Conservation (phyloP, 2,797 vertebrate species). For the Neopelma chrysocephalum region DNA sequence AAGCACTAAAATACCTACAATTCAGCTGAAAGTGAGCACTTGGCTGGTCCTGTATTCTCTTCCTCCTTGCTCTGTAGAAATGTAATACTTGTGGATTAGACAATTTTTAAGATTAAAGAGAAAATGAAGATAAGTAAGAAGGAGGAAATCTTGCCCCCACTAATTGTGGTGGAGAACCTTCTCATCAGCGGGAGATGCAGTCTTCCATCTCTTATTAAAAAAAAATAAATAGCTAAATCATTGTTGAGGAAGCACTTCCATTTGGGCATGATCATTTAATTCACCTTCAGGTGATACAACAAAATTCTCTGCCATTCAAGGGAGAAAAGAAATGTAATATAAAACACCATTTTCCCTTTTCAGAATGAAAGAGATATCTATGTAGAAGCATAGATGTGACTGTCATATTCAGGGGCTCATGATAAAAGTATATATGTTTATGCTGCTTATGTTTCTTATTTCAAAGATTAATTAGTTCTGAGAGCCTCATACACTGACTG, state of each 20-base stretch:
- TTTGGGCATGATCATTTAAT: neutral
- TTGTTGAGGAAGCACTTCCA: neutral
- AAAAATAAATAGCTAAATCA: rapidly evolving
- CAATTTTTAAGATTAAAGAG: neutral
- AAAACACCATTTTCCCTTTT: neutral
- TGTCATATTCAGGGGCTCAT: neutral
- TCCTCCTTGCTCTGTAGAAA: neutral
- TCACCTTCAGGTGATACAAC: neutral
- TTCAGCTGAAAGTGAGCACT: neutral
- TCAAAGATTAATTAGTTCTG: neutral
- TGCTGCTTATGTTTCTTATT: neutral
- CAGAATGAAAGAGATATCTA: neutral
- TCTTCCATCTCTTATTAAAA: neutral
- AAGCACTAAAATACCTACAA: neutral
- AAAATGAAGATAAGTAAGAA: neutral
- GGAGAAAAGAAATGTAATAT: neutral
- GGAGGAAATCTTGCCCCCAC: neutral
- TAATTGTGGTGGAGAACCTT: neutral
- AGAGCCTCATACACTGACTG: neutral
- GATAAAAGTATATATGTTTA: neutral
- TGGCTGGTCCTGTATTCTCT: neutral
- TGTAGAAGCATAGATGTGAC: neutral
- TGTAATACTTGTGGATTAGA: neutral
- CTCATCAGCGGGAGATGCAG: neutral
- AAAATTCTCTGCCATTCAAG: neutral